Evolutionary conservation across 2,113 vertebrate genomes (phyloP), one percentile per base, ranked within the genome.

Genomic region (Ptilonorhynchus violaceus): DNA sequence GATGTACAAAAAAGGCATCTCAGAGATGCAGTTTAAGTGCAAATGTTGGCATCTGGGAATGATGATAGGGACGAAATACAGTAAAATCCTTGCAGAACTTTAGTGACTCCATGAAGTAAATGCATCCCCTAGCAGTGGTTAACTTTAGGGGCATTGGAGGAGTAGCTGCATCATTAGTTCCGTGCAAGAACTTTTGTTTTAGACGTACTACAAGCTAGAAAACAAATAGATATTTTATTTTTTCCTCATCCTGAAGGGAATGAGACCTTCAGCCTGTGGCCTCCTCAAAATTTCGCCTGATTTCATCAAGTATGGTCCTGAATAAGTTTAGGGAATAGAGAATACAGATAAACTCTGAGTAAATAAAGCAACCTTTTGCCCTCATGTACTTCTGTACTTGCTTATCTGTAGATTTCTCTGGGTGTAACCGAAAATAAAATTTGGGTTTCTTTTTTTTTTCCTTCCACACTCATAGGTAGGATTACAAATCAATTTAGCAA

Each of bases 401-500:
- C 44, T 79, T 78, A 79, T 85, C 70, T 55, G 4, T 16, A 79
- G 75, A 67, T 68, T 88, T 69, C n/a, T 86, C 56, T 83, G 79
- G 46, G 85, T 92, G 82, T 58, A 78, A 82, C 72, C 64, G 52
- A 75, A 92, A 88, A 89, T 37, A 86, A 81, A 88, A 93, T 90
- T 80, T 75, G 27, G 28, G 37, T 52, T 75, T 60, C 25, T 63
- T 17, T 37, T 46, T 77, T 74, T 76, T 41, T 47, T n/a, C 46
- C 25, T 44, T 73, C 62, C 64, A 46, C 47, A 23, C 85, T 72
- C 62, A 49, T 79, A 67, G 22, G 47, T 86, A 70, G 72, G 64
- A 91, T 88, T 93, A 85, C 69, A 92, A 92, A 69, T 82, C 35
- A 62, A 73, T 85, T 90, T 77, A 88, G 64, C 60, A 77, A 59